A percentile compares a stretch with the other conserved stretches of the same genome.
Evolutionary conservation across 2,797 vertebrate species (phyloP).

Genomic region (Loris lydekkerianus): DNA sequence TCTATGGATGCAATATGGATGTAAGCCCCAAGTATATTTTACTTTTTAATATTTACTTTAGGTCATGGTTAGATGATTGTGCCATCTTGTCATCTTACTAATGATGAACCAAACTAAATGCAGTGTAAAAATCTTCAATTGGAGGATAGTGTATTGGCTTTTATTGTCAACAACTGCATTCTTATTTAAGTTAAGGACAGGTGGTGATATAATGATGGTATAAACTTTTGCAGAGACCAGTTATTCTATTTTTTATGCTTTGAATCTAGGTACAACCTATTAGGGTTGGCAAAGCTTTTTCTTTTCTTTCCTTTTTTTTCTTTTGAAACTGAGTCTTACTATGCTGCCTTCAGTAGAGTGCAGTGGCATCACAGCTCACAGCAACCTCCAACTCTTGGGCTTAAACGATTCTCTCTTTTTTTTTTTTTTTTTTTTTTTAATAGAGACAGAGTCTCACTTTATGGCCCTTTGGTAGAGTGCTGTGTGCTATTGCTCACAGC

Average conservation of each 20-base stretch:
- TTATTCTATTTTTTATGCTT: constrained; percentile 16
- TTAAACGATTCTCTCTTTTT: too few species aligned
- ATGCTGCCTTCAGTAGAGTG: too few species aligned
- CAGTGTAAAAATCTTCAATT: constrained; percentile 29
- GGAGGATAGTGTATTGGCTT: background rate
- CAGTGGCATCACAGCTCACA: too few species aligned
- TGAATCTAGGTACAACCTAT: constrained; percentile 36
- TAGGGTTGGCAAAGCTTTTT: background rate
- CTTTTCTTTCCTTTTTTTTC: too few species aligned
- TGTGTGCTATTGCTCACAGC: too few species aligned
- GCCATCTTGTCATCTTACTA: background rate
- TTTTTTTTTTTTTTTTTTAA: too few species aligned
- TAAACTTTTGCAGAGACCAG: background rate
- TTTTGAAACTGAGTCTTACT: too few species aligned
- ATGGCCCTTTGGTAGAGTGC: too few species aligned
- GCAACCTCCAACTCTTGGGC: too few species aligned
- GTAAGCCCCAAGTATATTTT: constrained; percentile 30
- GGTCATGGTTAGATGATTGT: background rate
- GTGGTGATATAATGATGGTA: background rate
- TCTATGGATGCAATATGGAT: background rate
- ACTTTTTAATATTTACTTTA: constrained; percentile 30
- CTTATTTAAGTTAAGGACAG: background rate
- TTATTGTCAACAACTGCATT: background rate
- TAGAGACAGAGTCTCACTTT: too few species aligned
- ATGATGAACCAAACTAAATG: background rate